Evolutionary conservation across 2,888 invertebrate species (phyloP), one percentile per base, ranked within the genome.

Genomic region (Macrosoma leucophasiata): DNA sequence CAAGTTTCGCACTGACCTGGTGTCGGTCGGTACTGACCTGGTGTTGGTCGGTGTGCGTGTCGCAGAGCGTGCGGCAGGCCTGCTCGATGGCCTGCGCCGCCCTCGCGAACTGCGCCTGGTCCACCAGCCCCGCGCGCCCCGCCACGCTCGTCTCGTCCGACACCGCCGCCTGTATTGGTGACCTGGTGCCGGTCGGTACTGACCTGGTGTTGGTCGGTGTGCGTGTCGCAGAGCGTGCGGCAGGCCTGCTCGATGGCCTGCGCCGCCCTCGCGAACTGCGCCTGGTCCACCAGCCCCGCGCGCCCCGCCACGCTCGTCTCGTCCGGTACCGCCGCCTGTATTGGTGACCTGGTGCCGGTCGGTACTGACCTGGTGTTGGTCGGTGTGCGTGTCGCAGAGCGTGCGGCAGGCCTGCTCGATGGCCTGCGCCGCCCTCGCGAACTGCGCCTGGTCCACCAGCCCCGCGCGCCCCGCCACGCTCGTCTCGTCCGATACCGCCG

Each of bases 241-340:
- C 98, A 98, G 0, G 97, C 96, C 48, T 91, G 89, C 34, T 94
- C 92, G 47, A 99, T 98, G 26, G 95, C 95, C 56, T 93, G 92
- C 2, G 94, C 92, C 2, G 96, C 96, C 55, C 97, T 88, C 0
- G 93, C 90, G 60, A 97, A 91, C 65, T 93, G 91, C 0, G 92
- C 91, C 65, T 94, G 93, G 71, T 97, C 96, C 12, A 97, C 93
- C 6, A 97, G 85, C 17, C 17, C 17, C 17, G 4, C 17, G 4
- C 17, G 4, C 17, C 4, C 17, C 7, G 4, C 17, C 17, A 5
- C 17, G 17, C 7, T 7, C 7, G 17, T 17, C 17, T 94, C 91
- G 75, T 98, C 96, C 0, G 97, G 94, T 1, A 96, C 93, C 0
- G 96, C 98, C 50, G 98, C 92, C 87, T 87, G 54, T n/a, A n/a